These are phyloP conservation scores for Talpa occidentalis DNA, from an alignment of 2,113 vertebrate species.

Conservation along the genomic window DNA sequence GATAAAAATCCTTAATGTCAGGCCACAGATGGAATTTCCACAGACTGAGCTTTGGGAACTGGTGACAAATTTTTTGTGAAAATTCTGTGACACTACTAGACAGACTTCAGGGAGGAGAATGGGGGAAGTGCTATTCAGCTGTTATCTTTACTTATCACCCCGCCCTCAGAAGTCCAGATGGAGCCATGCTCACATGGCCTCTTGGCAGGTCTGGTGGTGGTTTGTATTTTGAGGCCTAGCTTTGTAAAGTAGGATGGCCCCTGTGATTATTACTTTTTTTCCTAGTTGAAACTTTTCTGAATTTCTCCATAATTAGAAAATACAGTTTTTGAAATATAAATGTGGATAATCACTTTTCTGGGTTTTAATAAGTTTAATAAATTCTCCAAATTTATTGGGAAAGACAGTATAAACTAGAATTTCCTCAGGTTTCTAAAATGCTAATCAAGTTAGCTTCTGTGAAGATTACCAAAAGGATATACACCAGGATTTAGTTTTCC, in stretches of 20 bases:
- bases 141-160: neutral
- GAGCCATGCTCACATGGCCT: neutral
- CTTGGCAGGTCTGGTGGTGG: neutral
- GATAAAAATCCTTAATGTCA: conserved; percentile 48
- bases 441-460: neutral
- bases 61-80: conserved; percentile 50
- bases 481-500: neutral
- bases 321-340: conserved; percentile 33
- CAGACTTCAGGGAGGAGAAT: neutral
- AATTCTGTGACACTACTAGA: neutral
- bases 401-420: conserved; percentile 34
- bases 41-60: neutral
- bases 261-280: neutral
- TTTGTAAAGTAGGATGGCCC: neutral
- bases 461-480: conserved; percentile 13
- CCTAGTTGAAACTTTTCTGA: neutral
- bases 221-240: conserved; percentile 9
- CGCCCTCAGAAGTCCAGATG: neutral
- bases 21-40: conserved; percentile 62
- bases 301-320: conserved; percentile 15
- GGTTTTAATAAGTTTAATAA: conserved; percentile 21
- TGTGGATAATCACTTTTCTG: neutral
- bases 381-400: neutral
- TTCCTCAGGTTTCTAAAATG: conserved; percentile 40
- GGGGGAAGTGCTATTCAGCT: neutral